phyloP scores from a whole-genome alignment of 1,140 invertebrate species.

The Drosophila bifasciata region DNA sequence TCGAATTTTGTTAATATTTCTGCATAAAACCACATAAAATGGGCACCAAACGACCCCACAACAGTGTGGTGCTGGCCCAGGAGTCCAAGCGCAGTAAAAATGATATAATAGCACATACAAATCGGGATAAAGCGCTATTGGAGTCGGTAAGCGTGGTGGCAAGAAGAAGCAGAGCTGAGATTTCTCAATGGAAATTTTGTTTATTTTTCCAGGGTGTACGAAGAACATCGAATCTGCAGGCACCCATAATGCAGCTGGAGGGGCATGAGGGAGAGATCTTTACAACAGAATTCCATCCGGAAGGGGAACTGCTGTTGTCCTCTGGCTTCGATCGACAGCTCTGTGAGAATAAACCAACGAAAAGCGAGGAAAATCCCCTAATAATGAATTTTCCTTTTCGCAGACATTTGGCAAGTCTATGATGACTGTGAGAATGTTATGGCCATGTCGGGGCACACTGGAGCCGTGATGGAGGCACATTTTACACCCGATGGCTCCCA shows the following conservation, averaged over 20 bases:
- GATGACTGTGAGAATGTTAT: constrained; percentile 99
- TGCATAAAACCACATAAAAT: constrained; percentile 36
- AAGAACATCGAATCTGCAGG: constrained; percentile 94
- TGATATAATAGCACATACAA: constrained; percentile 85
- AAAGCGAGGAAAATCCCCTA: background rate
- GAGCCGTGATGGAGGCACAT: constrained; percentile 98
- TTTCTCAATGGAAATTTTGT: background rate
- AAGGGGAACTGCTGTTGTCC: constrained; percentile 96
- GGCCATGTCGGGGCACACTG: constrained; percentile 95
- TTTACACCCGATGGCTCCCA: constrained; percentile 97
- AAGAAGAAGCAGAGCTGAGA: constrained; percentile 24
- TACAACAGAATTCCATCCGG: constrained; percentile 96
- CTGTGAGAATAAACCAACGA: constrained; percentile 88
- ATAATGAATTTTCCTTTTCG: constrained; percentile 34
- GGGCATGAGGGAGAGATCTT: constrained; percentile 99
- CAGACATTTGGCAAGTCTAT: constrained; percentile 98
- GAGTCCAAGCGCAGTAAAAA: constrained; percentile 87
- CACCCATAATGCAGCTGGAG: constrained; percentile 98
- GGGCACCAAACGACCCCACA: constrained; percentile 79
- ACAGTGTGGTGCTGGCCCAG: constrained; percentile 86
- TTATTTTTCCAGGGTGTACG: constrained; percentile 85
- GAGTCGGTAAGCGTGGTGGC: constrained; percentile 69
- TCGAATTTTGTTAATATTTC: constrained; percentile 3
- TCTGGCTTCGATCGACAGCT: constrained; percentile 98
- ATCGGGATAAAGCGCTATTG: constrained; percentile 78